Evolutionary conservation across 1,140 invertebrate species (phyloP).

Genomic region (Bursaphelenchus mucronatus): DNA sequence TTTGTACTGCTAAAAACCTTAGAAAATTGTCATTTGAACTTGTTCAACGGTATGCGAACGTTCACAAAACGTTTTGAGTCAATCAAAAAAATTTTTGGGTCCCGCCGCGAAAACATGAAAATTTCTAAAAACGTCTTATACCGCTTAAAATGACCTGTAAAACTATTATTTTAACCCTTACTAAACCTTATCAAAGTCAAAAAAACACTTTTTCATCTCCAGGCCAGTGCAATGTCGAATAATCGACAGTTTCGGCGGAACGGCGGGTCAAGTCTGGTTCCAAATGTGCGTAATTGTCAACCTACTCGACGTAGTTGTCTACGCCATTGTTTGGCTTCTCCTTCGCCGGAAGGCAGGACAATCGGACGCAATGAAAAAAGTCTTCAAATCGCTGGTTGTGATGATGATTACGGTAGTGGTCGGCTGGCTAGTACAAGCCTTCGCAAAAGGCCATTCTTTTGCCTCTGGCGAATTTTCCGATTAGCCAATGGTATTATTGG

Average conservation of each 20-base stretch:
- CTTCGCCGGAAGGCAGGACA: neutral
- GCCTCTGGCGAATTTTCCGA: conserved; percentile 6
- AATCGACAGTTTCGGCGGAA: conserved; percentile 5
- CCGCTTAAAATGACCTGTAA: no score
- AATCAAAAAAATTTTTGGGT: no score
- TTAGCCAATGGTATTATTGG: conserved; percentile 6
- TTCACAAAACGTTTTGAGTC: no score
- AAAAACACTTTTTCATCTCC: no score
- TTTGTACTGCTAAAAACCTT: no score
- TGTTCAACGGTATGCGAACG: no score
- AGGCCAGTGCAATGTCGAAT: conserved; percentile 1
- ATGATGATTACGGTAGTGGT: conserved; percentile 10
- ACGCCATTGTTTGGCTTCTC: conserved; percentile 1
- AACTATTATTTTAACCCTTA: no score
- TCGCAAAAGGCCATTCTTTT: neutral
- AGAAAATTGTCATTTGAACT: no score
- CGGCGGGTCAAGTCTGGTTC: conserved; percentile 5
- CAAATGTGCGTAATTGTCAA: conserved; percentile 18
- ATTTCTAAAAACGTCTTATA: no score
- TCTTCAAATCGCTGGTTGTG: conserved; percentile 10
- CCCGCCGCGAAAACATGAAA: no score
- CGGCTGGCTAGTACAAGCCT: conserved; percentile 10
- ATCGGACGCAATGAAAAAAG: conserved; percentile 13
- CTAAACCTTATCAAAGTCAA: no score
- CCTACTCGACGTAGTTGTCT: conserved; percentile 5